Percentiles rank a stretch among this genome's conserved stretches.
Evolutionary conservation across 2,113 vertebrate genomes (phyloP).

Genomic region (Probosciger aterrimus): DNA sequence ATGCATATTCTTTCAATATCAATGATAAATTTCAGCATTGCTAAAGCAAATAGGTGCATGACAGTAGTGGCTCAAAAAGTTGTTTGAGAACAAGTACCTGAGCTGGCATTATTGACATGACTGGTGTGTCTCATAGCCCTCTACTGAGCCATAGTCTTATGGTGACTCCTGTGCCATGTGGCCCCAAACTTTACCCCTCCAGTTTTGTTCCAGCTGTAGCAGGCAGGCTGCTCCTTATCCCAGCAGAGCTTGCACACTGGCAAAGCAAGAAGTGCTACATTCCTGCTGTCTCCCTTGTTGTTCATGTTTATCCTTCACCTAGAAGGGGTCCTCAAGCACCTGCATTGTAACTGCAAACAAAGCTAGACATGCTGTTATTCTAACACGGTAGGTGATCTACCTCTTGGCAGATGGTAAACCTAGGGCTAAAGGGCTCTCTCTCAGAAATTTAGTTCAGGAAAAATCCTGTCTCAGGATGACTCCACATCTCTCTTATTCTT

Average conservation of each 20-base stretch:
- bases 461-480: background rate
- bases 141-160: background rate
- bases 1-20: background rate
- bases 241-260: background rate
- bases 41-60: background rate
- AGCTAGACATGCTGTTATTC: background rate
- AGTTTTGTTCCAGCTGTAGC: background rate
- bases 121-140: background rate
- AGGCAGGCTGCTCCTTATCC: background rate
- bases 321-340: background rate
- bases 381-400: background rate
- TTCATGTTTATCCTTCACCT: background rate
- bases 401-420: background rate
- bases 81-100: background rate
- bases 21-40: background rate
- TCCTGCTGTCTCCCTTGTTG: background rate
- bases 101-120: background rate
- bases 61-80: background rate
- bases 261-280: background rate
- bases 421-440: background rate
- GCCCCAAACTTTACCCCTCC: background rate
- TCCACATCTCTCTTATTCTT: background rate
- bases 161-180: too few relatives aligned
- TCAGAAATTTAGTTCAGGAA: background rate
- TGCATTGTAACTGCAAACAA: background rate